phyloP scores from a whole-genome alignment of 2,797 vertebrate genomes.

The Myotis myotis region DNA sequence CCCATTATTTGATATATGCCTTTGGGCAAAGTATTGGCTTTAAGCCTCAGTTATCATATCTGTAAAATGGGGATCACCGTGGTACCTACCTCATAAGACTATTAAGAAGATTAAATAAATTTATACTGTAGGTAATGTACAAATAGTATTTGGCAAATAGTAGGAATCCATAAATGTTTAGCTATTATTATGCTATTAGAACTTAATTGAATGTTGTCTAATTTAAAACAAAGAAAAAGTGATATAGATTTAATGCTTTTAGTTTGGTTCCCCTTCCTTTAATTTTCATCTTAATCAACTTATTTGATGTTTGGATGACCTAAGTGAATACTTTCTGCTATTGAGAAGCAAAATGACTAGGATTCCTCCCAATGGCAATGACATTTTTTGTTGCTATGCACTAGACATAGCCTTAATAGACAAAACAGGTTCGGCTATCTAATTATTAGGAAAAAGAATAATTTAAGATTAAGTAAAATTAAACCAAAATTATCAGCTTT shows the following conservation, averaged over 20 bases:
- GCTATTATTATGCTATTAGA: neutral
- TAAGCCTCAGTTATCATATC: neutral
- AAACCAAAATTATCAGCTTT: conserved; percentile 48
- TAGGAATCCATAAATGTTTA: conserved; percentile 20
- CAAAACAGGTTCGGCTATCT: conserved; percentile 10
- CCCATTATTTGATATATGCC: neutral
- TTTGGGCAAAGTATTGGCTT: neutral
- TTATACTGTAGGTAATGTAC: neutral
- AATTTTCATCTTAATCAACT: neutral
- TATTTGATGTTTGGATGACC: neutral
- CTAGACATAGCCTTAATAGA: neutral
- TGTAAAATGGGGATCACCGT: neutral
- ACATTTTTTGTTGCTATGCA: neutral
- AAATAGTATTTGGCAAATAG: neutral
- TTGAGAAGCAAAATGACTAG: neutral
- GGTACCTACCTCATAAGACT: neutral
- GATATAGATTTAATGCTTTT: neutral
- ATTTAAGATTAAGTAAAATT: conserved; percentile 28
- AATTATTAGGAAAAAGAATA: conserved; percentile 46
- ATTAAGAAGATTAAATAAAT: neutral
- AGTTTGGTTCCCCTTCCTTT: neutral
- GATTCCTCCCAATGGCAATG: neutral
- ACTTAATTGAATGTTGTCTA: conserved; percentile 7
- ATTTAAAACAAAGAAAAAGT: conserved; percentile 7
- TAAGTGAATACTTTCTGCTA: neutral